Evolutionary conservation across 2,113 vertebrate species (phyloP).

Genomic region (Eurypyga helias): DNA sequence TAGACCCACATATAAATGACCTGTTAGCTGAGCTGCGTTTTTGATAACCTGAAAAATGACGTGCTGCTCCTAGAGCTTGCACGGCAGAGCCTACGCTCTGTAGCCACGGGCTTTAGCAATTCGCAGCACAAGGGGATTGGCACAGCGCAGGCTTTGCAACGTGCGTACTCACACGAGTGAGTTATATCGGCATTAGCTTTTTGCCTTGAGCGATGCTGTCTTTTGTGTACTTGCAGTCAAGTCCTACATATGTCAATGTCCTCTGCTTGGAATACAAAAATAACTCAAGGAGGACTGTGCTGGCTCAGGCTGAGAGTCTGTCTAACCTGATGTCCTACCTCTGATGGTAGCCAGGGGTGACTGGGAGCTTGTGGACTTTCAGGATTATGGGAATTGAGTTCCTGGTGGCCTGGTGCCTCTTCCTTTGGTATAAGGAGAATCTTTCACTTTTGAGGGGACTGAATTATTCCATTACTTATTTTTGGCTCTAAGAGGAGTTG

Average conservation of each 20-base stretch:
- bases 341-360: background rate
- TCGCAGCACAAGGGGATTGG: background rate
- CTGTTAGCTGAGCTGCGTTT: background rate
- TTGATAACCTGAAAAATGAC: background rate
- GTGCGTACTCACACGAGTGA: accelerated
- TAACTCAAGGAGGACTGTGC: background rate
- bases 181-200: background rate
- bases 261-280: background rate
- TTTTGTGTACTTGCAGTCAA: background rate
- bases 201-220: background rate
- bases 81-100: background rate
- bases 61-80: background rate
- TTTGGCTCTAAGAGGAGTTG: background rate
- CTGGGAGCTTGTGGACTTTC: background rate
- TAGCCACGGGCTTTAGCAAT: background rate
- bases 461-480: background rate
- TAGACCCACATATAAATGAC: background rate
- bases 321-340: background rate
- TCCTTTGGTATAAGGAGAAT: background rate
- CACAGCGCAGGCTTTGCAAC: background rate
- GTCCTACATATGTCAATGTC: background rate
- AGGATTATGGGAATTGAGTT: background rate
- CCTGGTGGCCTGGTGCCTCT: background rate
- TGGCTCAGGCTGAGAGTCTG: background rate
- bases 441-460: background rate